phyloP scores from a whole-genome alignment of 2,888 invertebrate species.

The Drosophila trichaetosa region DNA sequence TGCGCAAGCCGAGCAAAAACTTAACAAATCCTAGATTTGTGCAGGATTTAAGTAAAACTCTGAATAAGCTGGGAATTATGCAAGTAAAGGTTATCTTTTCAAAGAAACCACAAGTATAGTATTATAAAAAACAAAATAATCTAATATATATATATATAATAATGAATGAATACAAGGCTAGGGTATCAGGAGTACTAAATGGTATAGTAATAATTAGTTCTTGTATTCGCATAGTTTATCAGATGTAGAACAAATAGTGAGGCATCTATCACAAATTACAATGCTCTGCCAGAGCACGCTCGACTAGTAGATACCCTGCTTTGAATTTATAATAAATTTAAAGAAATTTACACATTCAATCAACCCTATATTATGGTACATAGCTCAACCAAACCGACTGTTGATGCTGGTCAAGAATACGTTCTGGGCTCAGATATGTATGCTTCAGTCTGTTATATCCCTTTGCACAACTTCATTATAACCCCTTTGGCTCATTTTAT shows the following conservation, averaged over 20 bases:
- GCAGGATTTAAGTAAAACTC: not conserved
- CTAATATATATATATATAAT: not conserved
- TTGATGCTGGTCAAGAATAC: not conserved
- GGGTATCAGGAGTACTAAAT: not conserved
- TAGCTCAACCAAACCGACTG: no score
- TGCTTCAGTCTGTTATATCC: not conserved
- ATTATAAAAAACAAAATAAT: no score
- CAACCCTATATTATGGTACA: not conserved
- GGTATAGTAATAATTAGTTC: not conserved
- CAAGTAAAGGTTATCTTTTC: not conserved
- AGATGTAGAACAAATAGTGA: not conserved
- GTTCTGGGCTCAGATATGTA: not conserved
- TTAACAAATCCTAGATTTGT: not conserved
- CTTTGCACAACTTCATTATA: not conserved
- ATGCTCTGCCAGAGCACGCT: not conserved
- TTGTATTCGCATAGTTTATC: not conserved
- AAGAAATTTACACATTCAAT: not conserved
- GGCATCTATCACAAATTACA: not conserved
- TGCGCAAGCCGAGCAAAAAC: not conserved
- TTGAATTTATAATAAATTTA: not conserved
- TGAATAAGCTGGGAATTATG: not conserved
- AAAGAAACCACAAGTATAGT: not conserved
- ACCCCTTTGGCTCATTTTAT: fast-evolving
- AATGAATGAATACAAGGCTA: not conserved
- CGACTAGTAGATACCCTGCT: not conserved